Percentiles rank a stretch among this genome's conserved stretches.
Evolutionary conservation across 2,113 vertebrate genomes (phyloP).

Genomic region (Mus musculus): GRCm39 chr9:69870501-69871000

Average conservation of each 20-base stretch:
- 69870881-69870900: no score
- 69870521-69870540: neutral
- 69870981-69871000: no score
- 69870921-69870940: no score
- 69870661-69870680: neutral
- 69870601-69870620: neutral
- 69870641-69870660: no score
- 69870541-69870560: neutral
- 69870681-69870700: neutral
- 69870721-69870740: neutral
- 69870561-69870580: neutral
- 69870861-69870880: no score
- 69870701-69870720: neutral
- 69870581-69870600: neutral
- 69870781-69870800: neutral
- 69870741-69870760: no score
- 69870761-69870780: no score
- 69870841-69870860: no score
- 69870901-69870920: no score
- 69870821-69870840: neutral
- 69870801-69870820: neutral
- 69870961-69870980: no score
- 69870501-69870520: neutral
- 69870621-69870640: neutral
- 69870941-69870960: no score